phyloP scores from a whole-genome alignment of 1,140 invertebrate species.

The Drosophila neocordata region DNA sequence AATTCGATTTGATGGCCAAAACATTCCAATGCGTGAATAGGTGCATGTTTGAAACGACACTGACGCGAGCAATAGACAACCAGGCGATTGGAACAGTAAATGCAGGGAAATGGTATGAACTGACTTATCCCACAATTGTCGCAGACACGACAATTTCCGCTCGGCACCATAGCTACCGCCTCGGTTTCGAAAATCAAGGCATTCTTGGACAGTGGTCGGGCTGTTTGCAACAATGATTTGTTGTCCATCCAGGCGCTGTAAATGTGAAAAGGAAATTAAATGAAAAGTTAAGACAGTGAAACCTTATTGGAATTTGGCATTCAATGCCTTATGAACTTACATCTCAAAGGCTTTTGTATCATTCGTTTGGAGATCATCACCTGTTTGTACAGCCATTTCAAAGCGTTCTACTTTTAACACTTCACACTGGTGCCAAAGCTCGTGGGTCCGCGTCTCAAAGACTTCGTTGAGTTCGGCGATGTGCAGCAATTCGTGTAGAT shows the following conservation, averaged over 20 bases:
- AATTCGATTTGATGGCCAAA: slow-evolving; percentile 66
- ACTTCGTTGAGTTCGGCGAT: slow-evolving; percentile 68
- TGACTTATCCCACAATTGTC: slow-evolving; percentile 64
- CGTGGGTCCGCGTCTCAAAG: slow-evolving; percentile 64
- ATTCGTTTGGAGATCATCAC: slow-evolving; percentile 57
- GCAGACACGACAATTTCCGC: slow-evolving; percentile 61
- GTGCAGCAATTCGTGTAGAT: slow-evolving; percentile 66
- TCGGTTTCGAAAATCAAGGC: slow-evolving; percentile 60
- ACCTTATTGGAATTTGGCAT: no score
- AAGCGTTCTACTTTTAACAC: slow-evolving; percentile 62
- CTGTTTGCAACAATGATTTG: slow-evolving; percentile 51
- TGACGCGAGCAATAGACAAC: slow-evolving; percentile 66
- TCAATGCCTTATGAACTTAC: slow-evolving; percentile 35
- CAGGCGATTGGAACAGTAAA: slow-evolving; percentile 68
- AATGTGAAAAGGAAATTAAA: neutral
- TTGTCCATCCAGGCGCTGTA: slow-evolving; percentile 63
- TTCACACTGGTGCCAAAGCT: slow-evolving; percentile 68
- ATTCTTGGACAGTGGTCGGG: slow-evolving; percentile 47
- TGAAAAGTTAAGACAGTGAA: neutral
- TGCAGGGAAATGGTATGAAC: slow-evolving; percentile 67
- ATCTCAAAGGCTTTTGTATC: slow-evolving; percentile 62
- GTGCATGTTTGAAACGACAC: slow-evolving; percentile 62
- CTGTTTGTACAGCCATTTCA: slow-evolving; percentile 66
- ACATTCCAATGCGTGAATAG: slow-evolving; percentile 63
- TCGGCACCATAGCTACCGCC: slow-evolving; percentile 59